These are phyloP conservation scores for Drosophila subobscura DNA, from an alignment of 1,140 invertebrate species.

Conservation along the genomic window DNA sequence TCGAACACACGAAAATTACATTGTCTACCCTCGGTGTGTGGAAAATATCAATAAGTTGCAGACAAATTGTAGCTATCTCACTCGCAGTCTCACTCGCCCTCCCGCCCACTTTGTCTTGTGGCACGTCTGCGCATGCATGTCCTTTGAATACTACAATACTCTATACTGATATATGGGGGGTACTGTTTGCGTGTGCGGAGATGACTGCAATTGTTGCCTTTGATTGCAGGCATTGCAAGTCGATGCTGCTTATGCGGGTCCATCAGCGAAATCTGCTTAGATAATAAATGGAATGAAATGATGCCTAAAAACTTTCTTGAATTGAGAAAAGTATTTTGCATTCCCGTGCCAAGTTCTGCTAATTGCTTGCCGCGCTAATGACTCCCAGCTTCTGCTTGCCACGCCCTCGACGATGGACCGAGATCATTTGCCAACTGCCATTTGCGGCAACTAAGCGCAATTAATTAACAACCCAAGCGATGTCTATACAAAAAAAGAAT, in stretches of 20 bases:
- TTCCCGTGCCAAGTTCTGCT: conserved; percentile 42
- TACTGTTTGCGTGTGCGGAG: conserved; percentile 3
- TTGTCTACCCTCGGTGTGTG: conserved; percentile 22
- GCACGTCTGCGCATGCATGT: conserved; percentile 38
- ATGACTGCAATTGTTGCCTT: conserved; percentile 50
- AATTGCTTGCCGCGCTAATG: conserved; percentile 62
- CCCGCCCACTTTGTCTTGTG: conserved; percentile 11
- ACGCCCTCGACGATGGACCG: conserved; percentile 37
- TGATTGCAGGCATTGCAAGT: conserved; percentile 16
- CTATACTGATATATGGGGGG: neutral
- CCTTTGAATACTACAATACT: conserved; percentile 44
- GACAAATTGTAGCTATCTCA: conserved; percentile 61
- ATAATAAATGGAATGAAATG: conserved; percentile 16
- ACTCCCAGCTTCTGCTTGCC: conserved; percentile 39
- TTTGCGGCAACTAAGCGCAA: conserved; percentile 74
- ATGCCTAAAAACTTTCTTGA: neutral
- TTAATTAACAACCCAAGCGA: conserved; percentile 66
- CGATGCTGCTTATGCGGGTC: conserved; percentile 24
- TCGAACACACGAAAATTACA: conserved; percentile 14
- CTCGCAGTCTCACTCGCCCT: conserved; percentile 22
- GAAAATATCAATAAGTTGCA: conserved; percentile 79
- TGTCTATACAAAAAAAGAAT: conserved; percentile 9
- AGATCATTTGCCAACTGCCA: conserved; percentile 62
- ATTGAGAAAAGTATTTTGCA: conserved; percentile 21
- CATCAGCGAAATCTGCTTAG: conserved; percentile 16